Conservation (phyloP, 2,113 vertebrate genomes). For the Columba livia region DNA sequence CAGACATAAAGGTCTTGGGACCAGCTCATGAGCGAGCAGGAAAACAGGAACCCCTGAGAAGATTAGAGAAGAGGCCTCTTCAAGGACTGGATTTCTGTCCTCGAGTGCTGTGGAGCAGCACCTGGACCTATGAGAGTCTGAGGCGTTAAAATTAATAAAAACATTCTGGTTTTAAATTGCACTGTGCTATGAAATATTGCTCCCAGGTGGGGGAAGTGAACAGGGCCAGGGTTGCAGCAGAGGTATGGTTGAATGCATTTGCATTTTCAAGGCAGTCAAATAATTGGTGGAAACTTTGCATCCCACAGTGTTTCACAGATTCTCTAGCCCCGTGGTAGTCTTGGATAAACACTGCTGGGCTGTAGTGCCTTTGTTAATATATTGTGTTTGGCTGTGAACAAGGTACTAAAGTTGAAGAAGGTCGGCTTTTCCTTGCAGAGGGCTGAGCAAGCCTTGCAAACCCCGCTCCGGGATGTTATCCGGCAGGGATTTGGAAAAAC, state of each 20-base stretch:
- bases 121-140: neutral
- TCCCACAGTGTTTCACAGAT: neutral
- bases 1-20: neutral
- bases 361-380: neutral
- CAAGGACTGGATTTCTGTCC: neutral
- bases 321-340: neutral
- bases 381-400: neutral
- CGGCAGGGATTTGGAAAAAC: neutral
- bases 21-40: neutral
- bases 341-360: constrained; percentile 11
- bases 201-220: constrained; percentile 11
- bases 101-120: neutral
- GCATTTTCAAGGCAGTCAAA: neutral
- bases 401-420: neutral
- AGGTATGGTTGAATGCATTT: neutral
- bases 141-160: constrained; percentile 46
- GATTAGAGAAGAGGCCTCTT: neutral
- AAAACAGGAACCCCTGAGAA: accelerated
- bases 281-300: constrained; percentile 21
- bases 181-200: constrained; percentile 14
- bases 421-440: neutral
- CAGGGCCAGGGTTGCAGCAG: neutral
- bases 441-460: neutral
- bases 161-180: neutral
- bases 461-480: neutral